Evolutionary conservation across 2,113 vertebrate species (phyloP), one percentile per base, ranked within the genome.

Genomic region (Clarias batrachus): DNA sequence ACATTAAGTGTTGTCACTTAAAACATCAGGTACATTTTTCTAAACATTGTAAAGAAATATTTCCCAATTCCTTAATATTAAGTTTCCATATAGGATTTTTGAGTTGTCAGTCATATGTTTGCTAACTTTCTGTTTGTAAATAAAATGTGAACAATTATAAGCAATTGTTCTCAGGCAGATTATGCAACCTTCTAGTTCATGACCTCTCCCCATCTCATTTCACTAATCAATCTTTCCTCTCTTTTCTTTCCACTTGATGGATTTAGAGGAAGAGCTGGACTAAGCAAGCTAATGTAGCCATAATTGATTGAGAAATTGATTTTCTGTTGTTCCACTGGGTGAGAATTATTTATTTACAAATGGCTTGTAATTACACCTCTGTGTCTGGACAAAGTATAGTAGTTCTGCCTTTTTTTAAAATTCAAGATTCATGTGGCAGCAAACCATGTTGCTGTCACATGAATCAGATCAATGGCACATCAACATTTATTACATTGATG

Each of bases 331-430:
- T 79, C 83, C 81, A 48, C 21, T 85, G 84, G 63, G 80, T 80
- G 83, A 86, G 66, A 83, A 86, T 85, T 85, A 89, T 87, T 89
- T 86, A 87, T 87, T 89, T 89, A 86, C 87, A 85, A 87, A 89
- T 54, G 66, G 83, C 80, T 79, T 87, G 88, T 66, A 87, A 87
- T 89, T 87, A 79, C 79, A 80, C 77, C 83, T 85, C 86, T 37
- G 27, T 12, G 63, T 65, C 25, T 65, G 63, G 30, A 37, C 19
- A 23, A 74, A 74, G 21, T 74, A 74, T 23, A 74, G 71, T 70
- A 7, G 66, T 48, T 74, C 48, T 74, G 37, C 21, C 37, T 48
- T 74, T 73, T 48, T 48, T 74, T 41, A n/a, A n/a, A n/a, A n/a
- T n/a, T n/a, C 1, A 1, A 74, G 37, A 48, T 74, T 74, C 71